A percentile compares a stretch with the other conserved stretches of the same genome.
These are phyloP conservation scores for Molothrus aeneus DNA, from an alignment of 2,797 vertebrate genomes.

Conservation along the genomic window DNA sequence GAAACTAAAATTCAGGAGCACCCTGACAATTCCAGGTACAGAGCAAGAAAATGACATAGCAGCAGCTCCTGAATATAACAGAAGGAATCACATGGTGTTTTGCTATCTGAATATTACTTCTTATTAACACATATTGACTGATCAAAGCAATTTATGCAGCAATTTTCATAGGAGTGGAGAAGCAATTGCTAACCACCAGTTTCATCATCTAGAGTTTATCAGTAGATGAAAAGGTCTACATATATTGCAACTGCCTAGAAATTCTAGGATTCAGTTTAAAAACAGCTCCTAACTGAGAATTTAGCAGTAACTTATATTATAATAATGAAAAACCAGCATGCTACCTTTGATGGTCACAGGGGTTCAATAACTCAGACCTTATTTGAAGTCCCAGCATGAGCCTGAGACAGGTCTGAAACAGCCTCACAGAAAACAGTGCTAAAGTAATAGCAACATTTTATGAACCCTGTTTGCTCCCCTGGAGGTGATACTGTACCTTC, in stretches of 20 bases:
- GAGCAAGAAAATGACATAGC: not conserved
- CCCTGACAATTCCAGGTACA: not conserved
- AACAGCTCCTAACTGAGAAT: not conserved
- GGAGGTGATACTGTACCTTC: not conserved
- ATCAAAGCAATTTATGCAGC: not conserved
- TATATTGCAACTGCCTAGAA: not conserved
- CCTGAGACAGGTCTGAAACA: not conserved
- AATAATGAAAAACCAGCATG: not conserved
- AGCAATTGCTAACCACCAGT: not conserved
- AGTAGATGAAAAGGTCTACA: not conserved
- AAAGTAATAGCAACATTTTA: not conserved
- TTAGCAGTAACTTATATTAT: not conserved
- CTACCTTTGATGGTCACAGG: not conserved
- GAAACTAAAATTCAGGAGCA: not conserved
- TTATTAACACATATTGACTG: not conserved
- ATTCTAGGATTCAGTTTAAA: not conserved
- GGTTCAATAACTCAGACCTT: not conserved
- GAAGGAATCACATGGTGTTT: not conserved
- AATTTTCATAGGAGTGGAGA: not conserved
- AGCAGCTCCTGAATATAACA: not conserved
- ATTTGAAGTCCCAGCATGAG: not conserved
- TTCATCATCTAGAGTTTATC: not conserved
- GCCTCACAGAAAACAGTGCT: not conserved
- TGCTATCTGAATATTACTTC: not conserved
- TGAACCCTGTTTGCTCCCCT: not conserved